Base-by-base conservation (phyloP, 2,797 vertebrate species). In the Coendou prehensilis region DNA sequence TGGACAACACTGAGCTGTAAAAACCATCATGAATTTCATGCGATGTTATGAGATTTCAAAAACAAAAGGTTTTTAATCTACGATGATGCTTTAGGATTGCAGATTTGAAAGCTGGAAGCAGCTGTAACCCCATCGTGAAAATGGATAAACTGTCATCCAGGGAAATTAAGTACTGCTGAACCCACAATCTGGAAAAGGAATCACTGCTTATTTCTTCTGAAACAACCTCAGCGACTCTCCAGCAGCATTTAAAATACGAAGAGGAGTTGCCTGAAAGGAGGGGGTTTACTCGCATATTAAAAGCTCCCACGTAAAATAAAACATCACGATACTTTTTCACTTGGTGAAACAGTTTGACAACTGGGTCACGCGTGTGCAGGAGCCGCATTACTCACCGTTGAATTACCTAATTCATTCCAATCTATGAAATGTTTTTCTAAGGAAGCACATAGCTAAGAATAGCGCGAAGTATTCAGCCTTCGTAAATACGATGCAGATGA, bases 391-490 rank as follows among this genome's bases (percentile, higher is more conserved):
- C 78, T 96, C 86, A 93, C 2, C 37, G 30, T 9, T 78, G 87
- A 71, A 87, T 97, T 94, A 95, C 88, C 75, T 89, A 91, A 96
- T 76, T 91, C 54, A 41, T 86, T 87, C 91, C 79, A 26, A 96
- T 84, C 79, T 93, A 88, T 79, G 67, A 88, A 69, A 76, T 75
- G 30, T 75, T 95, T 91, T 95, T 41, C 63, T 88, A 93, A 96
- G 88, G 84, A 90, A 95, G 78, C 69, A 92, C 90, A 92, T 61
- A 78, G 52, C 78, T 87, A 95, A 96, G 75, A 94, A 96, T 89
- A 96, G 94, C 75, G 75, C 45, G 33, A 79, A 93, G 96, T 97
- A 87, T 89, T 96, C 94, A 96, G 94, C 54, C 73, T 95, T 96
- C 94, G 87, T 94, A 95, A 97, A 93, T 81, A 93, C 30, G 96